Percentiles rank a stretch among this genome's conserved stretches.
Evolutionary conservation across 2,797 vertebrate genomes (phyloP).

Genomic region (Betta splendens): DNA sequence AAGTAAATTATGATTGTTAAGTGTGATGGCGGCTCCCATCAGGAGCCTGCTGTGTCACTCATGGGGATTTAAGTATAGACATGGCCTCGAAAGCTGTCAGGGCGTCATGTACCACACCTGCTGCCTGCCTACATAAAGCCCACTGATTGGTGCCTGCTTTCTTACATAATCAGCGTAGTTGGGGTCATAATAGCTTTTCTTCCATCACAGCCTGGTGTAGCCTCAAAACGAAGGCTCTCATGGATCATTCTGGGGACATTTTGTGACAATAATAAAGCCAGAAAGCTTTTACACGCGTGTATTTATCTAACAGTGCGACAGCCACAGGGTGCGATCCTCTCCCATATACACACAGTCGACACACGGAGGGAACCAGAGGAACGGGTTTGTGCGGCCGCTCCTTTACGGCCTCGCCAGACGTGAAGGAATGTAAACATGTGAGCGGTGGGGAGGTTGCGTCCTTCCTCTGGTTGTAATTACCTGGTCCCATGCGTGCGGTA

Average conservation of each 20-base stretch:
- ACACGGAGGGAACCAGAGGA: constrained; percentile 28
- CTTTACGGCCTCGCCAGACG: constrained; percentile 16
- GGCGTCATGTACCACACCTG: constrained; percentile 30
- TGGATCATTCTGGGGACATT: not conserved
- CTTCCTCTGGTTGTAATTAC: constrained; percentile 63
- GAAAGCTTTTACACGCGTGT: not conserved
- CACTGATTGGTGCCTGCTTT: constrained; percentile 49
- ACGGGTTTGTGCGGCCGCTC: constrained; percentile 33
- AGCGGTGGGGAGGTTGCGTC: constrained; percentile 16
- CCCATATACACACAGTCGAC: constrained; percentile 13
- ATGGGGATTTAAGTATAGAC: constrained; percentile 45
- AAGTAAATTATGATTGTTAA: constrained; percentile 61
- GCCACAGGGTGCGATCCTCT: constrained; percentile 11
- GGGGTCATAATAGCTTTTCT: constrained; percentile 25
- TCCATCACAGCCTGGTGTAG: constrained; percentile 4
- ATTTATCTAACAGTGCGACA: not conserved
- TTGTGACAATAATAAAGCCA: not conserved
- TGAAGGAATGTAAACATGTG: constrained; percentile 41
- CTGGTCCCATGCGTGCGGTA: constrained; percentile 49
- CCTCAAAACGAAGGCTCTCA: constrained; percentile 12
- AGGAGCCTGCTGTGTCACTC: constrained; percentile 58
- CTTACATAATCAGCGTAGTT: constrained; percentile 37
- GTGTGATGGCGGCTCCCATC: constrained; percentile 60
- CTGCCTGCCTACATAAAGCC: constrained; percentile 49
- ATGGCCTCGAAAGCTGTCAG: constrained; percentile 27